phyloP scores from a whole-genome alignment of 2,797 vertebrate genomes.

The Hypotaenidia okinawae region DNA sequence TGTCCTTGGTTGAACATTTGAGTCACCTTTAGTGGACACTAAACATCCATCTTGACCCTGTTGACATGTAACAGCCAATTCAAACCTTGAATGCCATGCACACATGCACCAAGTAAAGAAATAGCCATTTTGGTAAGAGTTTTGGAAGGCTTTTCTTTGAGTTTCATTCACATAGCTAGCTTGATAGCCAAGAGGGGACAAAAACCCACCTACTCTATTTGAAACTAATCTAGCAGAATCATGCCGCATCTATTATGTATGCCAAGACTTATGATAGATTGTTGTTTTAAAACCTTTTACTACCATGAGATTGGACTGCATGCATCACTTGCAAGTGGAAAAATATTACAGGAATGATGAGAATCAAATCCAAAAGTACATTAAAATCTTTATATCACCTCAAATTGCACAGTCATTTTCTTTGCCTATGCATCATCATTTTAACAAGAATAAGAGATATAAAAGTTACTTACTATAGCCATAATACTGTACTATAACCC shows the following conservation, averaged over 20 bases:
- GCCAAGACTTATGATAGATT: not conserved
- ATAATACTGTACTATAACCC: not conserved
- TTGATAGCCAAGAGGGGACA: not conserved
- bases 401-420: not conserved
- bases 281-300: not conserved
- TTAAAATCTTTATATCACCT: not conserved
- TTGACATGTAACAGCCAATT: not conserved
- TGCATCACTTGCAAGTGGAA: not conserved
- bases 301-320: not conserved
- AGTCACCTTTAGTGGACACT: not conserved
- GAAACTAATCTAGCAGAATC: not conserved
- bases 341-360: not conserved
- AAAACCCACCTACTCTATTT: not conserved
- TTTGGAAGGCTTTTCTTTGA: not conserved
- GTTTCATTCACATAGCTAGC: not conserved
- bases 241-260: not conserved
- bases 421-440: not conserved
- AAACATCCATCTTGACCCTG: not conserved
- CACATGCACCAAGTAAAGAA: not conserved
- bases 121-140: not conserved
- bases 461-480: not conserved
- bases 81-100: rapidly evolving
- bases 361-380: not conserved
- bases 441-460: not conserved
- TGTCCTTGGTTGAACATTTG: not conserved